Base-by-base conservation (phyloP, 2,797 vertebrate genomes). In the Tarsius wallacei region DNA sequence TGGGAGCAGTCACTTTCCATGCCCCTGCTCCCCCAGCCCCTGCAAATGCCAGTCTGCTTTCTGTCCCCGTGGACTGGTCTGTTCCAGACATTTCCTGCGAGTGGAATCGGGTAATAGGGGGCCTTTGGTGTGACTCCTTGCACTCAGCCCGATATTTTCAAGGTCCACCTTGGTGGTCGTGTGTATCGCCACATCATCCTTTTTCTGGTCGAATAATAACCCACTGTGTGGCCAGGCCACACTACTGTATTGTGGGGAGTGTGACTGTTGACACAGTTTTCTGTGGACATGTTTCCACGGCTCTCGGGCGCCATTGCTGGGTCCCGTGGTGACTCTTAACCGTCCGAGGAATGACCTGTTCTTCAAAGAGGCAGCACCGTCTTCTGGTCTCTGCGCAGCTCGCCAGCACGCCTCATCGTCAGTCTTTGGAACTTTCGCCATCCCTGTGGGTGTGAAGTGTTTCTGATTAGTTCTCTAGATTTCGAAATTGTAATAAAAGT, bases 401-500 rank as follows among this genome's bases (percentile, higher is more conserved):
- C 22, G 6, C 24, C 5, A 36, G 26, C 33, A 47, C 81, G 77
- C 63, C 51, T 26, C 26, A 2, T 28, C 22, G 22, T 70, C 28
- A 63, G 14, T 28, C 28, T 84, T 87, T 90, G 26, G n/a, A 80
- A 70, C 87, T 66, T 24, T 26, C 53, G 13, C 53, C 24, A 28
- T 47, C 49, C 76, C 66, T 47, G 49, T 61, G 82, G 26, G 5
- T 13, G 0, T 36, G n/a, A 47, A 81, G 64, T 71, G 17, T n/a
- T 28, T 83, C 87, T n/a, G n/a, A 87, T 83, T 74, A 51, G 42
- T 83, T 28, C 64, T 86, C 78, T 92, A 76, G 51, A 76, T 96
- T 85, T 91, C 71, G 87, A 92, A 96, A 83, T 89, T 71, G 51
- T 73, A n/a, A 19, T 73, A 85, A 86, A 66, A 61, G 28, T 88